phyloP scores from a whole-genome alignment of 1,140 invertebrate genomes.

The Drosophila lowei region DNA sequence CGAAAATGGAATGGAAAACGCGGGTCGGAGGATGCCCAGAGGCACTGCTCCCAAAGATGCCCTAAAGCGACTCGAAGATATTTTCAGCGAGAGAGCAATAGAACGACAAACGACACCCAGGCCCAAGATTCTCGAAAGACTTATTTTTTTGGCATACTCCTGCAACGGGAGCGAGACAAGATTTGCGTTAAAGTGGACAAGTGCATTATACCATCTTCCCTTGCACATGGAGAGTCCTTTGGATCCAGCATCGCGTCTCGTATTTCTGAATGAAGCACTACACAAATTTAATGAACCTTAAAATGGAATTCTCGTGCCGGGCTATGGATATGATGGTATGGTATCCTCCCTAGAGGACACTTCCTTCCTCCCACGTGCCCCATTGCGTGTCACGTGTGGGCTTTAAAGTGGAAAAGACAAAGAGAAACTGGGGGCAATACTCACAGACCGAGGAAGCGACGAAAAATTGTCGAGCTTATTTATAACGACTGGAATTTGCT shows the following conservation, averaged over 20 bases:
- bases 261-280: conserved; percentile 53
- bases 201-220: neutral
- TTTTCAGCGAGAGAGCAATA: too few relatives aligned
- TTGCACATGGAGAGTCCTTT: neutral
- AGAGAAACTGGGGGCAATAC: neutral
- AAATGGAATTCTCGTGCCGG: conserved; percentile 57
- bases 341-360: conserved; percentile 21
- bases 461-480: conserved; percentile 60
- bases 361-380: conserved; percentile 16
- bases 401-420: conserved; percentile 44
- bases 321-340: neutral
- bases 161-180: neutral
- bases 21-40: conserved; percentile 4
- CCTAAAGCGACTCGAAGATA: conserved; percentile 31
- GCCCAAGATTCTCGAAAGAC: too few relatives aligned
- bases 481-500: conserved; percentile 60
- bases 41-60: conserved; percentile 25
- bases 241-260: neutral
- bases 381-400: conserved; percentile 60
- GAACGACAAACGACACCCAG: too few relatives aligned
- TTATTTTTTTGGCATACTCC: too few relatives aligned
- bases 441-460: neutral
- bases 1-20: neutral
- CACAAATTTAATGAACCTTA: conserved; percentile 73
- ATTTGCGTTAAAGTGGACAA: too few relatives aligned